Conservation (phyloP, 1,140 invertebrate genomes). For the Cydia pomonella region DNA sequence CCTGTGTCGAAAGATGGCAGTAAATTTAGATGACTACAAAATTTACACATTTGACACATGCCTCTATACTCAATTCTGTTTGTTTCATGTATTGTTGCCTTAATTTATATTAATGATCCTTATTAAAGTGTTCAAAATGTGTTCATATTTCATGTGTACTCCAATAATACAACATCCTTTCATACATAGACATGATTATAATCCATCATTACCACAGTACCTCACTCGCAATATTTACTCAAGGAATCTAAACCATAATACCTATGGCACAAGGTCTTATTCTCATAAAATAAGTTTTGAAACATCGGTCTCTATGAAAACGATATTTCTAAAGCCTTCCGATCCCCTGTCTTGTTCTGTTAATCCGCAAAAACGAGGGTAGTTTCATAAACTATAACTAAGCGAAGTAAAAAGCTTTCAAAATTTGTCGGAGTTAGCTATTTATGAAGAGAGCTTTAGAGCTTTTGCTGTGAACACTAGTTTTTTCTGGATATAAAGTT, state of each 20-base stretch:
- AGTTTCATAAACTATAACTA: conserved; percentile 26
- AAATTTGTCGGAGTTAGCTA: neutral
- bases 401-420: neutral
- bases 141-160: neutral
- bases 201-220: neutral
- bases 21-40: too few species aligned
- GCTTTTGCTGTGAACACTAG: too few species aligned
- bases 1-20: too few species aligned
- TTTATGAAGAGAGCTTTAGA: too few species aligned
- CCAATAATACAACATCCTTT: neutral
- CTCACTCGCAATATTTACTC: neutral
- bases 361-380: conserved; percentile 24
- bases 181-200: neutral
- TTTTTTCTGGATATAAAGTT: too few species aligned
- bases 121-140: neutral
- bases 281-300: neutral
- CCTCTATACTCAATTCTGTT: too few species aligned
- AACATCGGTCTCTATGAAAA: neutral
- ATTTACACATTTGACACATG: too few species aligned
- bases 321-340: neutral
- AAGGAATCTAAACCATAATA: neutral
- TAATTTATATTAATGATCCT: neutral
- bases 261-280: neutral
- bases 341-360: conserved; percentile 10
- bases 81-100: too few species aligned